Conservation (phyloP, 2,113 vertebrate species). For the Silurus meridionalis region DNA sequence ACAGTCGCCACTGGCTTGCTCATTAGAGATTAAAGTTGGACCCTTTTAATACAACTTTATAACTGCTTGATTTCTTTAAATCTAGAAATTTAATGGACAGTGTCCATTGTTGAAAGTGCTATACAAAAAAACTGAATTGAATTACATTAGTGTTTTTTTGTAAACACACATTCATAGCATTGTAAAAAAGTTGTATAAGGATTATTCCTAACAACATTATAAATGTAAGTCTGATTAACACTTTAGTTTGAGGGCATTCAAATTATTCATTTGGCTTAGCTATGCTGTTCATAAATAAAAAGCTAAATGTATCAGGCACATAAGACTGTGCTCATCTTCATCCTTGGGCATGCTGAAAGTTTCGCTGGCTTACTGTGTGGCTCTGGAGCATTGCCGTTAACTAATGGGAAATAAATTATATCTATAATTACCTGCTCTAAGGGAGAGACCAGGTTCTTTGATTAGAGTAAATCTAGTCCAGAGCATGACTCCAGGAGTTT, state of each 20-base stretch:
- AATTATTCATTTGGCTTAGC: neutral
- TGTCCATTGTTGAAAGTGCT: no score
- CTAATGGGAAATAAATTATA: constrained; percentile 31
- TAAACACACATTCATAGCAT: neutral
- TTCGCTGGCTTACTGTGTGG: neutral
- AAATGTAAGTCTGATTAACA: neutral
- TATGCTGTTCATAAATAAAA: neutral
- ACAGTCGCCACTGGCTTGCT: no score
- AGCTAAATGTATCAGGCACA: neutral
- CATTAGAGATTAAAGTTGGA: no score
- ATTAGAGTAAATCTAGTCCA: constrained; percentile 32
- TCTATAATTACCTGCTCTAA: constrained; percentile 41
- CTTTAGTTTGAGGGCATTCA: neutral
- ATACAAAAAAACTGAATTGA: no score
- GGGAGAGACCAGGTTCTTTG: constrained; percentile 18
- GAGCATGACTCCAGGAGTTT: constrained; percentile 24
- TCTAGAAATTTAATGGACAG: no score
- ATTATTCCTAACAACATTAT: neutral
- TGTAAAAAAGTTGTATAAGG: neutral
- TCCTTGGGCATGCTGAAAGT: neutral
- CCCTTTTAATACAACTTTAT: no score
- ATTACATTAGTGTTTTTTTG: neutral
- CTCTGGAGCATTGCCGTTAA: neutral
- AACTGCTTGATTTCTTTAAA: no score
- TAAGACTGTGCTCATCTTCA: neutral